Percentiles rank a stretch among this genome's conserved stretches.
phyloP scores from a whole-genome alignment of 2,113 vertebrate genomes.

The Thalassarche chlororhynchos region DNA sequence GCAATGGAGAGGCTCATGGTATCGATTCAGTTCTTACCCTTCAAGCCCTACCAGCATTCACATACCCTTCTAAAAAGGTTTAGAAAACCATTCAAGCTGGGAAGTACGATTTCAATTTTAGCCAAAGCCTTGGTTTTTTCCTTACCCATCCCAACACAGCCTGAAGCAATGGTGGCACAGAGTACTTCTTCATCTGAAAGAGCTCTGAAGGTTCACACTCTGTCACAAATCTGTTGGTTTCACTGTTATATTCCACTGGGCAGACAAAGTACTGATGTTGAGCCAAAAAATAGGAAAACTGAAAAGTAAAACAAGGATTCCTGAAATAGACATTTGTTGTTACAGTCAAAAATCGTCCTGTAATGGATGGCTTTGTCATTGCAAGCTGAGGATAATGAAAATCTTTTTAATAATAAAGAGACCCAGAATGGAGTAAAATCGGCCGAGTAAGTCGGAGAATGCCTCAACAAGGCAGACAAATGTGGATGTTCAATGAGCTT shows the following conservation, averaged over 20 bases:
- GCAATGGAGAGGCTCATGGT: neutral
- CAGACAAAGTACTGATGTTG: constrained; percentile 95
- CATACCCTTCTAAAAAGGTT: neutral
- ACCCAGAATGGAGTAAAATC: neutral
- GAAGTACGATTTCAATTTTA: neutral
- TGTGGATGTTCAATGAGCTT: neutral
- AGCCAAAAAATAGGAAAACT: constrained; percentile 90
- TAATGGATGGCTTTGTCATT: neutral
- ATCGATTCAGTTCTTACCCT: neutral
- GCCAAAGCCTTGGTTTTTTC: neutral
- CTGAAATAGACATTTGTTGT: neutral
- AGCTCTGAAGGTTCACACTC: constrained; percentile 91
- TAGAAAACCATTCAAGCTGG: neutral
- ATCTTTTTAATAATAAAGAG: neutral
- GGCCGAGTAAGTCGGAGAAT: neutral
- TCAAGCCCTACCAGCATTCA: neutral
- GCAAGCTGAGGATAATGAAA: neutral
- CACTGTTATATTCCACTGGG: constrained; percentile 91
- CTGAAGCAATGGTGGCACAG: constrained; percentile 81
- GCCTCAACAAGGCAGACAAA: neutral
- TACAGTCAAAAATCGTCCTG: neutral
- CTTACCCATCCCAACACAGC: constrained; percentile 84
- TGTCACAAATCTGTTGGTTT: constrained; percentile 88
- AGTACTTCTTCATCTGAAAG: constrained; percentile 90
- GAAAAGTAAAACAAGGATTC: constrained; percentile 24